Evolutionary conservation across 1,140 invertebrate genomes (phyloP).

Genomic region (Saccostrea glomerata): DNA sequence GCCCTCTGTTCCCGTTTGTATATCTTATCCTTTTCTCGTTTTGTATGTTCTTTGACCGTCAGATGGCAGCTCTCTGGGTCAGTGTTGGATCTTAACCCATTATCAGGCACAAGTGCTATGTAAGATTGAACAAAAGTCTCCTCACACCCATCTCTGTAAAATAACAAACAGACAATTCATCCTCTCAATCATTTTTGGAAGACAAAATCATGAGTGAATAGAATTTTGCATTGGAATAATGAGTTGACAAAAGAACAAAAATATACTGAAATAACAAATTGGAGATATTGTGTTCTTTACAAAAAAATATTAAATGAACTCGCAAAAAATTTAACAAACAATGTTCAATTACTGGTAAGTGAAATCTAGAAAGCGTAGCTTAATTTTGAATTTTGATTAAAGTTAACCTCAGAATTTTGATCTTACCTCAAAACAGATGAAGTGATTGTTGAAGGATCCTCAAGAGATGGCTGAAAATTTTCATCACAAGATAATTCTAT

Average conservation of each 20-base stretch:
- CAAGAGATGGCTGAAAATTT: slow-evolving; percentile 3
- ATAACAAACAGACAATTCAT: not conserved
- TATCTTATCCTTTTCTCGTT: slow-evolving; percentile 37
- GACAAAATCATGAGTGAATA: no score
- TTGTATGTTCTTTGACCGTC: slow-evolving; percentile 45
- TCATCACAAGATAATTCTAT: slow-evolving; percentile 26
- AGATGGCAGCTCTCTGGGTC: not conserved
- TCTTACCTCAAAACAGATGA: not conserved
- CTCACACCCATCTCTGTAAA: slow-evolving; percentile 26
- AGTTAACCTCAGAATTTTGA: no score
- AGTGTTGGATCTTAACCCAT: not conserved
- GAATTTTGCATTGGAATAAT: no score
- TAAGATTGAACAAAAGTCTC: slow-evolving; percentile 18
- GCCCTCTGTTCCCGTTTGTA: slow-evolving; percentile 46
- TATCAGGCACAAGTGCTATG: slow-evolving; percentile 20
- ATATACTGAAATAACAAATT: no score
- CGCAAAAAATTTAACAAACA: no score
- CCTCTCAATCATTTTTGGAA: no score
- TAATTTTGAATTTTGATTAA: no score
- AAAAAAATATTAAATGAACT: no score
- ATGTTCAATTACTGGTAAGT: no score
- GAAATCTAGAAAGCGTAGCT: no score
- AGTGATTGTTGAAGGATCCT: not conserved
- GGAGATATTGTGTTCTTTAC: no score
- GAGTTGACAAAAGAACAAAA: no score